A percentile compares a stretch with the other conserved stretches of the same genome.
Conservation (phyloP, 2,888 invertebrate species). For the Vesta saturnalis region DNA sequence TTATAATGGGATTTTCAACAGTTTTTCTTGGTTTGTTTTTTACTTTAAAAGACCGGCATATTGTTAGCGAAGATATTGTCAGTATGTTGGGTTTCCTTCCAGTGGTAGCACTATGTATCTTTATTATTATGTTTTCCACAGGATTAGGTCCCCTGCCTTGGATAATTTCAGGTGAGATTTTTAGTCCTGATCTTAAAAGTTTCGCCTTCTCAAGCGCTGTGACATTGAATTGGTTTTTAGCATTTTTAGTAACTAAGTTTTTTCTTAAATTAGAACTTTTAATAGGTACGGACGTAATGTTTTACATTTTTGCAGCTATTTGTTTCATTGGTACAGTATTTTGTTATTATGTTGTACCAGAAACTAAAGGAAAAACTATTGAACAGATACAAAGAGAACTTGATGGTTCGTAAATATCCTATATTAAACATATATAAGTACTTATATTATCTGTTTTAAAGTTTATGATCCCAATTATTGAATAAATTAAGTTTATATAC, state of each 20-base stretch:
- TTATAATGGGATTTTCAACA: conserved; percentile 75
- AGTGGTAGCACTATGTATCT: conserved; percentile 76
- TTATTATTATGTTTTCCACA: conserved; percentile 82
- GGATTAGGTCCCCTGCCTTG: conserved; percentile 91
- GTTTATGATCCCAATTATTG: background rate
- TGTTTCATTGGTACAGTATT: conserved; percentile 74
- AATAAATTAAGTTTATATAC: too few species aligned
- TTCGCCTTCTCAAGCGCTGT: conserved; percentile 82
- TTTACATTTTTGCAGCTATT: conserved; percentile 78
- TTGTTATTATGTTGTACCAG: conserved; percentile 73
- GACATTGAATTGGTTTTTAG: conserved; percentile 83
- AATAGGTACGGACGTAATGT: conserved; percentile 72
- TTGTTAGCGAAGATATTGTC: conserved; percentile 62
- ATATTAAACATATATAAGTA: background rate
- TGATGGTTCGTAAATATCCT: background rate
- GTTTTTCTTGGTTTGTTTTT: conserved; percentile 80
- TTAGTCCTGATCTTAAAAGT: conserved; percentile 81
- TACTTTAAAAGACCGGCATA: conserved; percentile 60
- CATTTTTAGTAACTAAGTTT: conserved; percentile 82
- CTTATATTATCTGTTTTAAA: too few species aligned
- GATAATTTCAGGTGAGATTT: conserved; percentile 86
- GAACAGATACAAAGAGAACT: conserved; percentile 71
- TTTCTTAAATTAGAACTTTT: conserved; percentile 68
- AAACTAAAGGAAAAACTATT: conserved; percentile 77
- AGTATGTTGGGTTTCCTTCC: conserved; percentile 77